phyloP scores from a whole-genome alignment of 2,888 invertebrate species.

The Thymelicus sylvestris region DNA sequence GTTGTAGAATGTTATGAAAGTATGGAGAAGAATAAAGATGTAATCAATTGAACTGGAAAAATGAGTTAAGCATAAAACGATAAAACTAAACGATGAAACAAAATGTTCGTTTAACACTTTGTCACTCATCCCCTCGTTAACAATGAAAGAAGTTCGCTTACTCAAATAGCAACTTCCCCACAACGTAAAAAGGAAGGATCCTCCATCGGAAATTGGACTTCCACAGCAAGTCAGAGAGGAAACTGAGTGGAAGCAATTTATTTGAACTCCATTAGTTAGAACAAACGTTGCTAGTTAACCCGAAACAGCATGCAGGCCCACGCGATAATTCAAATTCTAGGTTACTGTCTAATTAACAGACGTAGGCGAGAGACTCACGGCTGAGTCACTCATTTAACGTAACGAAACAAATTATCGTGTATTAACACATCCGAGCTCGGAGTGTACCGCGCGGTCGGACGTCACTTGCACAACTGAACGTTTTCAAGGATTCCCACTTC shows the following conservation, averaged over 20 bases:
- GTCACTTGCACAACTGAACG: conserved; percentile 67
- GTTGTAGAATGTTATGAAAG: neutral
- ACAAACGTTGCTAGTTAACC: conserved; percentile 53
- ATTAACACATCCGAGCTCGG: conserved; percentile 55
- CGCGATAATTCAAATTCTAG: conserved; percentile 72
- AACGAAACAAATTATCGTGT: conserved; percentile 68
- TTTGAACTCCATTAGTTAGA: conserved; percentile 56
- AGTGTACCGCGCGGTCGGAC: conserved; percentile 51
- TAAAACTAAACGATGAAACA: conserved; percentile 16
- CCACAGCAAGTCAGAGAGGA: conserved; percentile 37
- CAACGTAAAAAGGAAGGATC: conserved; percentile 38
- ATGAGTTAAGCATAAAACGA: neutral
- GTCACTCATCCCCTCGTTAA: conserved; percentile 12
- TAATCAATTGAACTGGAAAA: neutral
- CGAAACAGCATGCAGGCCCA: conserved; percentile 49
- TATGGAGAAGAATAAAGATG: neutral
- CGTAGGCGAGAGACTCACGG: conserved; percentile 58
- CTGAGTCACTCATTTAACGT: conserved; percentile 71
- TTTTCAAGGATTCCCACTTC: conserved; percentile 57
- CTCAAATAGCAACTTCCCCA: conserved; percentile 28
- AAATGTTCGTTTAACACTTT: conserved; percentile 5
- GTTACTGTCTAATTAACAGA: conserved; percentile 71
- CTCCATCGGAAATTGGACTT: conserved; percentile 37
- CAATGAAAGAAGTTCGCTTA: conserved; percentile 22
- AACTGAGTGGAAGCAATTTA: conserved; percentile 46